Conservation (phyloP, 2,888 invertebrate genomes). For the Oscheius sp. region DNA sequence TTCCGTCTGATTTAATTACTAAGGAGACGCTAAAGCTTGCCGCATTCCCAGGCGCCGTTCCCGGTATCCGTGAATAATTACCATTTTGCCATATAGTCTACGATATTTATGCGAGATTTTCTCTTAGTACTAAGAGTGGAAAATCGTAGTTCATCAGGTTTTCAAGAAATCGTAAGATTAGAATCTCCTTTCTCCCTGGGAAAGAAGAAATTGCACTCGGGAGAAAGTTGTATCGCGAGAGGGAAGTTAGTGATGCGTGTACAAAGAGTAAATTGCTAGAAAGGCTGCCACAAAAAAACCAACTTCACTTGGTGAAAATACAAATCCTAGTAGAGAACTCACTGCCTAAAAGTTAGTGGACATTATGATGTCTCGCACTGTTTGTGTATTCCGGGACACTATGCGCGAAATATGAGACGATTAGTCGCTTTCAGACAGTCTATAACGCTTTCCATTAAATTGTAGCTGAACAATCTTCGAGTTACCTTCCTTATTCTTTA, state of each 20-base stretch:
- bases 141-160: not conserved
- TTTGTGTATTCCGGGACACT: slow-evolving; percentile 11
- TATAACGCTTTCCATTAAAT: not conserved
- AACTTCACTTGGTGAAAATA: too few species aligned
- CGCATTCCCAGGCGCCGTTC: not conserved
- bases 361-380: slow-evolving; percentile 14
- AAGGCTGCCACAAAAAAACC: too few species aligned
- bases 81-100: not conserved
- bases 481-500: not conserved
- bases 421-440: not conserved
- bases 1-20: not conserved
- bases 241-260: too few species aligned
- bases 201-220: too few species aligned
- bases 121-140: not conserved
- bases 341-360: too few species aligned
- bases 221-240: too few species aligned
- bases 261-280: too few species aligned
- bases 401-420: slow-evolving; percentile 23
- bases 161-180: too few species aligned
- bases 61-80: not conserved
- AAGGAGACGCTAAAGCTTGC: not conserved
- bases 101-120: not conserved
- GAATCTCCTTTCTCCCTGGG: too few species aligned
- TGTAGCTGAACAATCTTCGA: too few species aligned
- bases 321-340: too few species aligned